Conservation (phyloP, 1,140 invertebrate genomes). For the Palaemon carinicauda region DNA sequence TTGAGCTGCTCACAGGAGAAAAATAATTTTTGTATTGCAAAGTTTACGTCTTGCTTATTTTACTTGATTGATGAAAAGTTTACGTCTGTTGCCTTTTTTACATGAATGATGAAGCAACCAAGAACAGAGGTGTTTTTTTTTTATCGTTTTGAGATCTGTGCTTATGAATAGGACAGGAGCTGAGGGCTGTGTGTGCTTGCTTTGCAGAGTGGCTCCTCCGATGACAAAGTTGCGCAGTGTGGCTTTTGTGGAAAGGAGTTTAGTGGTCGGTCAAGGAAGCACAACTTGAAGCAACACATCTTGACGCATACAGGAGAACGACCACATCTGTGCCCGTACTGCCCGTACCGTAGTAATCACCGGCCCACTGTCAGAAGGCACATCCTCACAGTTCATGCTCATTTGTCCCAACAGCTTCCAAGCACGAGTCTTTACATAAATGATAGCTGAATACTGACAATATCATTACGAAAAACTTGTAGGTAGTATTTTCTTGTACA, state of each 20-base stretch:
- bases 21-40: too few species aligned
- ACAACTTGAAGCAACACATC: conserved; percentile 56
- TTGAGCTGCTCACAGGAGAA: background rate
- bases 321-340: conserved; percentile 66
- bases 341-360: conserved; percentile 63
- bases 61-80: too few species aligned
- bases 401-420: conserved; percentile 15
- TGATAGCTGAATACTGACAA: too few species aligned
- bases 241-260: conserved; percentile 56
- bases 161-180: background rate
- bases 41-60: too few species aligned
- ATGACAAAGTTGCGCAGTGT: conserved; percentile 49
- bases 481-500: too few species aligned
- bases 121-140: conserved; percentile 25
- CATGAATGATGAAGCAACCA: background rate
- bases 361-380: conserved; percentile 52
- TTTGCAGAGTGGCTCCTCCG: conserved; percentile 32
- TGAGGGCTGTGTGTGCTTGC: conserved; percentile 22
- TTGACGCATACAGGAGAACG: conserved; percentile 64
- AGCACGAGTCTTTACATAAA: background rate
- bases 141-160: background rate
- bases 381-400: conserved; percentile 54
- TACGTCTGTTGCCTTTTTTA: too few species aligned
- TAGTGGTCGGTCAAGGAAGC: conserved; percentile 51
- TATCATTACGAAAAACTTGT: too few species aligned